Evolutionary conservation across 2,113 vertebrate genomes (phyloP).

Genomic region (Lepisosteus osseus): DNA sequence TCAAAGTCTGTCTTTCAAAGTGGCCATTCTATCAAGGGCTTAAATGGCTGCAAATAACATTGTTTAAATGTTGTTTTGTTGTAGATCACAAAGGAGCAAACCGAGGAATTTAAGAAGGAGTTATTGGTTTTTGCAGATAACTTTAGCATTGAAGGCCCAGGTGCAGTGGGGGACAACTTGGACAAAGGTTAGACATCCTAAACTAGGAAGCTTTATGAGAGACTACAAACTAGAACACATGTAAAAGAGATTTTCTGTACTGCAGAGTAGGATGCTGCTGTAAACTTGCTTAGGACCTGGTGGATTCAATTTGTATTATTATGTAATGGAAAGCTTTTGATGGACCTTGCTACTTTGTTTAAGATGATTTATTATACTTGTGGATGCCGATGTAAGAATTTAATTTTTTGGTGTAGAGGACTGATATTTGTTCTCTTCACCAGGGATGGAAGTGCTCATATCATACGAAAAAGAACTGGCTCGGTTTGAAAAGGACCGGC

Average conservation of each 20-base stretch:
- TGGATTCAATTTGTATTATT: too few relatives aligned
- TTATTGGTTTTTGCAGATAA: constrained; percentile 69
- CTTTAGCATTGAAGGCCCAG: constrained; percentile 77
- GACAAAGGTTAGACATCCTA: constrained; percentile 72
- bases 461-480: constrained; percentile 72
- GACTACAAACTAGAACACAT: too few relatives aligned
- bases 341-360: too few relatives aligned
- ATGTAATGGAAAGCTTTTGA: too few relatives aligned
- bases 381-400: too few relatives aligned
- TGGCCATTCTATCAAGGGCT: not conserved
- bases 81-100: constrained; percentile 77
- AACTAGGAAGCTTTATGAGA: too few relatives aligned
- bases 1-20: not conserved
- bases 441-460: constrained; percentile 73
- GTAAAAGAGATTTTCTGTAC: too few relatives aligned
- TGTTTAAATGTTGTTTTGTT: not conserved
- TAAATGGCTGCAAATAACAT: not conserved
- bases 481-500: constrained; percentile 57
- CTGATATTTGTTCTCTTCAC: not conserved
- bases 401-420: not conserved
- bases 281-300: too few relatives aligned
- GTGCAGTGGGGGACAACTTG: constrained; percentile 81
- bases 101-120: constrained; percentile 63
- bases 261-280: too few relatives aligned
- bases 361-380: too few relatives aligned